phyloP scores from a whole-genome alignment of 2,797 vertebrate species.

The Falco columbarius region DNA sequence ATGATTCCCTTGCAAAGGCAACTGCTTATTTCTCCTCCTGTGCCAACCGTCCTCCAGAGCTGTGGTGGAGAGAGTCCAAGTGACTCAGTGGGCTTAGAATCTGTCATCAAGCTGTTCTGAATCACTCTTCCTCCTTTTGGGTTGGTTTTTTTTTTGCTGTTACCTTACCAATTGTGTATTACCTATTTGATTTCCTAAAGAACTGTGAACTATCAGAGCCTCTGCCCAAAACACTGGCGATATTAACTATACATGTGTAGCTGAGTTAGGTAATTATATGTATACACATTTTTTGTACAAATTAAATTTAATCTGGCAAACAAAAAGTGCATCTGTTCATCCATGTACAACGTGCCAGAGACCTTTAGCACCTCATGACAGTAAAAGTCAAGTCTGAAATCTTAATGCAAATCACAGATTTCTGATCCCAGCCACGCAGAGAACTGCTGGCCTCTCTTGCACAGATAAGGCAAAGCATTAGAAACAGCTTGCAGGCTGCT shows the following conservation, averaged over 20 bases:
- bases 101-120: not conserved
- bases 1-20: not conserved
- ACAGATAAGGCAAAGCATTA: not conserved
- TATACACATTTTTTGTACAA: fast-evolving
- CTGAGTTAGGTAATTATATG: not conserved
- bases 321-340: not conserved
- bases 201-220: not conserved
- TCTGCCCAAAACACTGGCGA: not conserved
- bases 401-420: not conserved
- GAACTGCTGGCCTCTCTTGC: not conserved
- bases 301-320: not conserved
- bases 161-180: not conserved
- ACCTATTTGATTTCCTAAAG: not conserved
- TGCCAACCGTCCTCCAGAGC: not conserved
- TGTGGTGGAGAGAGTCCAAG: not conserved
- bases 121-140: not conserved
- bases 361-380: fast-evolving
- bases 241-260: not conserved
- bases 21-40: not conserved
- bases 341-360: fast-evolving
- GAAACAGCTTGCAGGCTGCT: not conserved
- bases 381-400: not conserved
- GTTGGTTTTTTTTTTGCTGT: not conserved
- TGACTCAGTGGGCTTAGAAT: not conserved
- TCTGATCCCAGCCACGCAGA: fast-evolving